Percentiles rank a stretch among this genome's conserved stretches.
These are phyloP conservation scores for Melanostoma mellinum DNA, from an alignment of 2,888 invertebrate species.

Conservation along the genomic window DNA sequence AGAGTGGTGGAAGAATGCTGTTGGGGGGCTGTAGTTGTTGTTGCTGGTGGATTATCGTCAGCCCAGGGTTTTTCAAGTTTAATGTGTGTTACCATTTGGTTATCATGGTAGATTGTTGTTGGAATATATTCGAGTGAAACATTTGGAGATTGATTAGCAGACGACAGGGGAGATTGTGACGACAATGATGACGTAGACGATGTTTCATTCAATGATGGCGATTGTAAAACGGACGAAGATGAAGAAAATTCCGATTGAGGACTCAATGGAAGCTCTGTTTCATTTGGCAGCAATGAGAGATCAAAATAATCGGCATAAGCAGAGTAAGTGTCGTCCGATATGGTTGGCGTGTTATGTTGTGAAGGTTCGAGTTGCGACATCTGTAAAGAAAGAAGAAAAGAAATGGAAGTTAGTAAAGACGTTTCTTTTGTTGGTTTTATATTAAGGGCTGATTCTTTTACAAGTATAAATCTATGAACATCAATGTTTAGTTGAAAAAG, in stretches of 20 bases:
- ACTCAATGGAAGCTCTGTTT: conserved; percentile 82
- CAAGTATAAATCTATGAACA: no score
- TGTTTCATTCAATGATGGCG: conserved; percentile 83
- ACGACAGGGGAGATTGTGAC: conserved; percentile 18
- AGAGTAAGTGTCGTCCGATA: conserved; percentile 77
- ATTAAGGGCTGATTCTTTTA: no score
- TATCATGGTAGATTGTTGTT: conserved; percentile 76
- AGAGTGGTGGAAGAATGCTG: conserved; percentile 57
- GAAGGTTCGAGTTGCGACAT: conserved; percentile 62
- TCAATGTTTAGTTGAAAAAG: no score
- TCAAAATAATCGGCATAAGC: conserved; percentile 86
- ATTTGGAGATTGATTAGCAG: conserved; percentile 54
- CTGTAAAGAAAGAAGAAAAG: conserved; percentile 36
- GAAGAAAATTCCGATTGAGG: conserved; percentile 81
- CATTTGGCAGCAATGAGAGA: conserved; percentile 88
- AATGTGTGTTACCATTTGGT: conserved; percentile 77
- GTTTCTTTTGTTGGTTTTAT: neutral
- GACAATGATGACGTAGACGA: conserved; percentile 73
- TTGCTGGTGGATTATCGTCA: conserved; percentile 50
- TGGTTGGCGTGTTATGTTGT: conserved; percentile 71
- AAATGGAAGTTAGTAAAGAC: neutral
- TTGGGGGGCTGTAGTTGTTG: conserved; percentile 68
- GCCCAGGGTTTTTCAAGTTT: conserved; percentile 81
- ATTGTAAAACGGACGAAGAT: conserved; percentile 77
- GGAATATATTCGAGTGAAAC: conserved; percentile 76